These are phyloP conservation scores for Chrysolina oricalcia DNA, from an alignment of 2,888 invertebrate genomes.

Conservation along the genomic window DNA sequence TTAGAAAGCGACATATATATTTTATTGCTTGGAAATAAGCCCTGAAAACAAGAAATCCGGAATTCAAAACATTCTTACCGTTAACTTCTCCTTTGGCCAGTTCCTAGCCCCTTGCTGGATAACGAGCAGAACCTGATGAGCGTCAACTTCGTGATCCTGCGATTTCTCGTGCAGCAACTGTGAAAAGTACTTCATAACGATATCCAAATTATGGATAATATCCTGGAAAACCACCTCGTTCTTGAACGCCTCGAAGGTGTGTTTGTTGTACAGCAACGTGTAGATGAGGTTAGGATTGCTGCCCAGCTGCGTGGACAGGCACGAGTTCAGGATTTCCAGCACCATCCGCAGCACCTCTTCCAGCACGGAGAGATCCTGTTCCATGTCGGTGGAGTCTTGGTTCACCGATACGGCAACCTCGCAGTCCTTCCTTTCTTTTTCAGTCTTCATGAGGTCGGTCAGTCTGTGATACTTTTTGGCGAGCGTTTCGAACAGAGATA, in stretches of 20 bases:
- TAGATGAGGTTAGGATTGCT: slow-evolving; percentile 96
- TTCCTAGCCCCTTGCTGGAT: slow-evolving; percentile 93
- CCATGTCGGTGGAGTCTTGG: slow-evolving; percentile 68
- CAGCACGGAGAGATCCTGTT: slow-evolving; percentile 81
- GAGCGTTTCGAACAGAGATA: slow-evolving; percentile 92
- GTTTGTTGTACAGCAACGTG: slow-evolving; percentile 93
- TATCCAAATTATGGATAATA: slow-evolving; percentile 95
- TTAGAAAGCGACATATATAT: too few relatives aligned
- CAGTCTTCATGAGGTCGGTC: slow-evolving; percentile 68
- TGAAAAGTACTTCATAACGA: slow-evolving; percentile 85
- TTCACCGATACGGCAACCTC: slow-evolving; percentile 59
- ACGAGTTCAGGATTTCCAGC: slow-evolving; percentile 97
- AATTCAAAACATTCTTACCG: slow-evolving; percentile 76
- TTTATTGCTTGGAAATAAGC: slow-evolving; percentile 48
- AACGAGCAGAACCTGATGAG: slow-evolving; percentile 88
- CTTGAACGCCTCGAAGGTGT: slow-evolving; percentile 90
- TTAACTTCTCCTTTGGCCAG: slow-evolving; percentile 95
- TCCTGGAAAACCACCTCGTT: slow-evolving; percentile 93
- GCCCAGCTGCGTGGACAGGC: slow-evolving; percentile 88
- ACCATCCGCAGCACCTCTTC: slow-evolving; percentile 98
- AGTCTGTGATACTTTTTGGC: slow-evolving; percentile 88
- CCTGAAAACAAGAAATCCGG: slow-evolving; percentile 10
- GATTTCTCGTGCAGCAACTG: slow-evolving; percentile 76
- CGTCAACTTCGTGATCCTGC: slow-evolving; percentile 82
- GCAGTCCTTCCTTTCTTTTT: slow-evolving; percentile 54